These are phyloP conservation scores for Chinchilla lanigera DNA, from an alignment of 2,113 vertebrate species.

Conservation along the genomic window DNA sequence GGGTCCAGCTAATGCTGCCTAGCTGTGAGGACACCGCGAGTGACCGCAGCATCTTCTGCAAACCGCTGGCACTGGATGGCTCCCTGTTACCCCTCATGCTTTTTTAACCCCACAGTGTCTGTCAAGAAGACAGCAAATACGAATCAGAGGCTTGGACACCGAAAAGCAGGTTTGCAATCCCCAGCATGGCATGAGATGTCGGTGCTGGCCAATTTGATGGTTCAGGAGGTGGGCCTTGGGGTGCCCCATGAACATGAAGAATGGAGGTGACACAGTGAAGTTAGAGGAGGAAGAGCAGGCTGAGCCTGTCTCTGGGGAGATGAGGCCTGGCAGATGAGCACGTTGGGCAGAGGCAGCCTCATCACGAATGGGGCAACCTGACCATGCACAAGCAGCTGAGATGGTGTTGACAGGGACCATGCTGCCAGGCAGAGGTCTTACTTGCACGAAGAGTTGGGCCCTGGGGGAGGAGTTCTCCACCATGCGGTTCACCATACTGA, in stretches of 20 bases:
- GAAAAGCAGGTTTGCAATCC: background rate
- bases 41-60: background rate
- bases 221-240: constrained; percentile 71
- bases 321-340: constrained; percentile 50
- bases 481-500: constrained; percentile 93
- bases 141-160: background rate
- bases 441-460: constrained; percentile 94
- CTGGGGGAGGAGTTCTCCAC: constrained; percentile 92
- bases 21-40: background rate
- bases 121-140: background rate
- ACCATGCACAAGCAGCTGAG: constrained; percentile 82
- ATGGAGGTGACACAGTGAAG: constrained; percentile 17
- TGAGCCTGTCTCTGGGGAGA: constrained; percentile 4
- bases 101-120: background rate
- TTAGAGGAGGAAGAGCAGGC: background rate
- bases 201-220: constrained; percentile 70
- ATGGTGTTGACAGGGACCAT: constrained; percentile 56
- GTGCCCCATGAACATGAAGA: constrained; percentile 41
- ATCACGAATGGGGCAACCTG: constrained; percentile 12
- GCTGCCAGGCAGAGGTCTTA: constrained; percentile 88
- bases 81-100: background rate
- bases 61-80: background rate
- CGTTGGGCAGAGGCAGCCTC: background rate
- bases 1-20: background rate
- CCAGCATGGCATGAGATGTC: constrained; percentile 59